Percentiles rank a stretch among this genome's conserved stretches.
Conservation (phyloP, 2,113 vertebrate genomes). For the Neodon shergylaensis region DNA sequence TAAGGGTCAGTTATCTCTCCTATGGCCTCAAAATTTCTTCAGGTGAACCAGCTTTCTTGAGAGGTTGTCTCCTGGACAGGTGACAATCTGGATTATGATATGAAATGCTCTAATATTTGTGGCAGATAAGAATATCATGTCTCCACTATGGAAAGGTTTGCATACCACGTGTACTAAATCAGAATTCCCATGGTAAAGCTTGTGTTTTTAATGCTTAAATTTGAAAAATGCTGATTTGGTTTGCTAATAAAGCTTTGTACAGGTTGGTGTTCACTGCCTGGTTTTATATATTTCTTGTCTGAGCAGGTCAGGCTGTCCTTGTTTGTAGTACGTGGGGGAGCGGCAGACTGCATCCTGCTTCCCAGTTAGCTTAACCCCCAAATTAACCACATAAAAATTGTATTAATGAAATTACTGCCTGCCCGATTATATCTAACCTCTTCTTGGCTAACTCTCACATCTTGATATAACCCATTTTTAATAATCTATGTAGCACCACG, state of each 20-base stretch:
- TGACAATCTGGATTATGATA: neutral
- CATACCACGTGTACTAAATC: neutral
- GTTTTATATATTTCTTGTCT: neutral
- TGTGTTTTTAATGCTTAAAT: neutral
- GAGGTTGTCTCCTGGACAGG: neutral
- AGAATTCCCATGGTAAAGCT: neutral
- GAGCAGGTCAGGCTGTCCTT: neutral
- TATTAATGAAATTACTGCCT: no score
- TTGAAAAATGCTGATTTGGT: neutral
- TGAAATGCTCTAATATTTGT: neutral
- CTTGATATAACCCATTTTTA: no score
- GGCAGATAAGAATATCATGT: no score
- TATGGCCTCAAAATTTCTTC: neutral
- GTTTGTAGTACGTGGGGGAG: no score
- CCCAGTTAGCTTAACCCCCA: no score
- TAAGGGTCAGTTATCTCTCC: neutral
- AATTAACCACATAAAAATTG: no score
- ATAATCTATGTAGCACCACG: no score
- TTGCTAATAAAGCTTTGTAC: neutral
- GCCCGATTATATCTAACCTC: no score
- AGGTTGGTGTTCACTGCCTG: neutral
- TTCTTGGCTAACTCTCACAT: no score
- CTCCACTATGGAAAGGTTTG: neutral
- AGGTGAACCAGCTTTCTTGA: neutral
- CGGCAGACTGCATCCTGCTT: no score